These are phyloP conservation scores for Coregonus clupeaformis DNA, from an alignment of 2,113 vertebrate species.

Conservation along the genomic window DNA sequence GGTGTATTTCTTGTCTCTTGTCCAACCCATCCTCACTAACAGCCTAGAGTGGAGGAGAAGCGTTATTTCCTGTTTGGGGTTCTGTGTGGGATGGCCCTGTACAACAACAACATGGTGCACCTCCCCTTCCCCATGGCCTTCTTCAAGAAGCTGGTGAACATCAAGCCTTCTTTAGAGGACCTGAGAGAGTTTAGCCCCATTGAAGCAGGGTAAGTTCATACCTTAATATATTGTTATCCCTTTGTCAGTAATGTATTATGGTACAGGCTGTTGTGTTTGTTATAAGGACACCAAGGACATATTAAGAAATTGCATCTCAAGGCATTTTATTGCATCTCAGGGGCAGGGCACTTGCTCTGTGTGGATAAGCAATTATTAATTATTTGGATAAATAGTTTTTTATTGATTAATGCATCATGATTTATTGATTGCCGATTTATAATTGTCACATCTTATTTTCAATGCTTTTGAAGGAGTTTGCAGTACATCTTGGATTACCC, in stretches of 20 bases:
- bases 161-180: conserved; percentile 63
- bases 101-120: conserved; percentile 50
- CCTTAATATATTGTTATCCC: too few species aligned
- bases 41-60: conserved; percentile 44
- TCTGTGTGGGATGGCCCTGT: conserved; percentile 67
- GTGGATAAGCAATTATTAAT: too few species aligned
- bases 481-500: conserved; percentile 62
- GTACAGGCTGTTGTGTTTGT: too few species aligned
- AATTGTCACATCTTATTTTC: not conserved
- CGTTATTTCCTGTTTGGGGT: conserved; percentile 69
- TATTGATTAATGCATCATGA: not conserved
- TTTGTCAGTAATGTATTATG: too few species aligned
- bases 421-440: not conserved
- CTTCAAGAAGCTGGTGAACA: conserved; percentile 73
- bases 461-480: conserved; percentile 61
- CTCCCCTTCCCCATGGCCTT: conserved; percentile 71
- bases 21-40: not conserved
- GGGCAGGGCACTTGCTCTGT: too few species aligned
- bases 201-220: conserved; percentile 54
- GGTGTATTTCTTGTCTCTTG: not conserved
- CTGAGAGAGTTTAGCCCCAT: conserved; percentile 58
- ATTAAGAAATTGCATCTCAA: too few species aligned
- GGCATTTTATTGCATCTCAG: too few species aligned
- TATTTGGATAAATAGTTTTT: not conserved
- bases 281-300: too few species aligned